Percentiles rank a stretch among this genome's conserved stretches.
phyloP scores from a whole-genome alignment of 2,888 invertebrate species.

The Yponomeuta evonymella region DNA sequence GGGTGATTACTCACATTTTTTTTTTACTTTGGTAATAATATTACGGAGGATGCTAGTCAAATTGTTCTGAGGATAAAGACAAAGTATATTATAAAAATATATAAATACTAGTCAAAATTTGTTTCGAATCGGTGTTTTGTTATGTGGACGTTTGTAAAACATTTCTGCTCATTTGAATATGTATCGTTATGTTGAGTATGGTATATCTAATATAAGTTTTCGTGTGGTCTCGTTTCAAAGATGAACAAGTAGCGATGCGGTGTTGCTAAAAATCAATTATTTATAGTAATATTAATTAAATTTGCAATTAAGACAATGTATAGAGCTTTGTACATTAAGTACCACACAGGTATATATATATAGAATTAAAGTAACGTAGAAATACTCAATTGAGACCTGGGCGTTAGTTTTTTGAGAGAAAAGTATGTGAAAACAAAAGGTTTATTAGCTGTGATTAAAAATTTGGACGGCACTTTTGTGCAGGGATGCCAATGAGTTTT shows the following conservation, averaged over 20 bases:
- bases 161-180: neutral
- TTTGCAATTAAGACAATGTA: constrained; percentile 72
- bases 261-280: constrained; percentile 75
- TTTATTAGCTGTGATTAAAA: constrained; percentile 73
- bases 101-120: constrained; percentile 67
- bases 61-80: constrained; percentile 51
- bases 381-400: constrained; percentile 45
- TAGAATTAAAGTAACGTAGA: constrained; percentile 56
- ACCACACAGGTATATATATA: constrained; percentile 69
- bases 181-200: constrained; percentile 20
- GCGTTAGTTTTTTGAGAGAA: constrained; percentile 28
- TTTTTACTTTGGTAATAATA: constrained; percentile 38
- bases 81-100: constrained; percentile 45
- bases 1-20: neutral
- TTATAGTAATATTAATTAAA: constrained; percentile 55
- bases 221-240: constrained; percentile 55
- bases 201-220: constrained; percentile 32
- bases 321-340: constrained; percentile 74
- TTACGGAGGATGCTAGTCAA: constrained; percentile 66
- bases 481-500: constrained; percentile 30
- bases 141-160: neutral
- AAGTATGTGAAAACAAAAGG: constrained; percentile 52
- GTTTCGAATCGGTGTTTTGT: constrained; percentile 40
- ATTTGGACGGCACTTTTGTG: constrained; percentile 67
- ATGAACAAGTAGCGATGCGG: constrained; percentile 62